Base-by-base conservation (phyloP, 2,113 vertebrate species). In the Bos javanicus region DNA sequence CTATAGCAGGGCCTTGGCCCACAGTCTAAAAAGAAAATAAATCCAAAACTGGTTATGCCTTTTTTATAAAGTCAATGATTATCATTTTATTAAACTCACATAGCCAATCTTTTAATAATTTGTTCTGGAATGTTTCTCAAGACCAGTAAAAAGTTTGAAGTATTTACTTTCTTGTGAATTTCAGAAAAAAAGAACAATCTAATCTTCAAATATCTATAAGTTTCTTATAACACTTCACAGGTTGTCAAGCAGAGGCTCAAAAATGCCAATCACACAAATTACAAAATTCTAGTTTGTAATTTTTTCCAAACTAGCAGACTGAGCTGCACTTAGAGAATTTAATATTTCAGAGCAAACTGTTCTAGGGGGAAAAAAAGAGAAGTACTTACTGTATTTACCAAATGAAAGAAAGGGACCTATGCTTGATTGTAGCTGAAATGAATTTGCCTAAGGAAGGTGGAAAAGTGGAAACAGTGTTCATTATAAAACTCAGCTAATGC, bases 381-480 rank as follows among this genome's bases (percentile, higher is more conserved):
- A 46, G 1, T 43, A 33, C 52, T 88, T 43, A 28, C 52, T 86
- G 1, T 43, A 62, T 85, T 95, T 94, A 92, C 48, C 26, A 87
- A 94, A 59, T n/a, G 11, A 90, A 95, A 92, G 10, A 92, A 92
- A 57, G 2, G 13, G 25, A 62, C 46, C 5, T 33, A 87, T 1
- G 15, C 48, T 74, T 95, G 14, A 96, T 82, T 88, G 50, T 76
- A 91, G 30, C 43, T 94, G 84, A 97, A 97, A 57, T 84, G n/a
- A 54, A 33, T 94, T 97, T 95, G 48, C 56, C 92, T 85, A 76
- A 48, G 36, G 36, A n/a, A 92, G 11, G 46, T 84, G 23, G 82
- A 96, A 95, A 90, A 86, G 57, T 71, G 74, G 21, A 87, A 95
- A 87, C 2, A 59, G 43, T 91, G 93, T 92, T 94, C 76, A 82